phyloP scores from a whole-genome alignment of 1,140 invertebrate species.

The Halictus rubicundus region DNA sequence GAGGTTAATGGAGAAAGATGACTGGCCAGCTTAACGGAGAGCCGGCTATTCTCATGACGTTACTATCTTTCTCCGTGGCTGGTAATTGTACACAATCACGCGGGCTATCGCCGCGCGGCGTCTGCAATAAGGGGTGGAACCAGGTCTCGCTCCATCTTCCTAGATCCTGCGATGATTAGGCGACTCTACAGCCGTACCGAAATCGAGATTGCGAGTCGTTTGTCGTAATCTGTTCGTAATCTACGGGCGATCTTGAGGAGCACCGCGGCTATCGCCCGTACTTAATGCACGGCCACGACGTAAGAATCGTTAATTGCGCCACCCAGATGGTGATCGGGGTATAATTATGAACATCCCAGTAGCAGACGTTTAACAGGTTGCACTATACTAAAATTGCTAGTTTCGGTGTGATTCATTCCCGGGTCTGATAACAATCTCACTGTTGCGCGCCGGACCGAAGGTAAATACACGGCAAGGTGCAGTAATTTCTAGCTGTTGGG shows the following conservation, averaged over 20 bases:
- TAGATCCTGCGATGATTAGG: slow-evolving; percentile 38
- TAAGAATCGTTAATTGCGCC: slow-evolving; percentile 42
- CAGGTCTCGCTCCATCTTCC: slow-evolving; percentile 29
- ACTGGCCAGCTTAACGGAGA: not conserved
- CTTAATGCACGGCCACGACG: slow-evolving; percentile 21
- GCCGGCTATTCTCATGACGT: slow-evolving; percentile 3
- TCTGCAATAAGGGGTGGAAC: slow-evolving; percentile 32
- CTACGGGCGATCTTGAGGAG: slow-evolving; percentile 8
- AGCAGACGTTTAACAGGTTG: slow-evolving; percentile 18
- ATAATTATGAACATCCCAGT: slow-evolving; percentile 27
- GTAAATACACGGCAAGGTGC: not conserved
- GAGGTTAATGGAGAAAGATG: slow-evolving; percentile 35
- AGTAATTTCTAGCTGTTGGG: not conserved
- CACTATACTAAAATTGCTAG: slow-evolving; percentile 15
- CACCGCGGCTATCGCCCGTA: not conserved
- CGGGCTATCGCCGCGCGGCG: slow-evolving; percentile 2
- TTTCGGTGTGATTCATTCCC: slow-evolving; percentile 10
- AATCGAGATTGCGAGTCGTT: slow-evolving; percentile 39
- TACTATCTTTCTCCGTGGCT: slow-evolving; percentile 27
- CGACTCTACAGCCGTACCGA: not conserved
- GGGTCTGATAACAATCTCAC: slow-evolving; percentile 20
- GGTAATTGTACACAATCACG: slow-evolving; percentile 41
- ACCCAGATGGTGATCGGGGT: slow-evolving; percentile 12
- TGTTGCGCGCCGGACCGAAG: not conserved
- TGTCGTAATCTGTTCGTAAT: slow-evolving; percentile 24